These are phyloP conservation scores for Lucilia sericata DNA, from an alignment of 1,140 invertebrate species.

Conservation along the genomic window DNA sequence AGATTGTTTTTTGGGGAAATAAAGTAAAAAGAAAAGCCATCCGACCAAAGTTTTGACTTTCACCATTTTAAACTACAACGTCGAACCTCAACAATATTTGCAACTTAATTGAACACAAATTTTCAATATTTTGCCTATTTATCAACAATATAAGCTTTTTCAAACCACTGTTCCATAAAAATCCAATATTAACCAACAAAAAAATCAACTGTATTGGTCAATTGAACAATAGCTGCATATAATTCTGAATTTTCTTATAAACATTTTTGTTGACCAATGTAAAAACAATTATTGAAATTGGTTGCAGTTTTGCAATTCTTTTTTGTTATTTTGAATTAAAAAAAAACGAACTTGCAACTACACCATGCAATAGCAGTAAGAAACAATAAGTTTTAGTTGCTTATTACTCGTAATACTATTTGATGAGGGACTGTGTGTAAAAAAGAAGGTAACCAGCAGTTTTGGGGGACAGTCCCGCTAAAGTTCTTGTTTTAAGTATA, in stretches of 20 bases:
- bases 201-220: background rate
- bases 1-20: no score
- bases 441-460: background rate
- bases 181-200: background rate
- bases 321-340: background rate
- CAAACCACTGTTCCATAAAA: background rate
- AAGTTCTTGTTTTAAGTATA: no score
- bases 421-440: conserved; percentile 15
- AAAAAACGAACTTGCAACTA: background rate
- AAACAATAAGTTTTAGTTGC: background rate
- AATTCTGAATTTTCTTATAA: background rate
- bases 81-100: no score
- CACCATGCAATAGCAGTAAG: background rate
- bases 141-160: background rate
- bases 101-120: no score
- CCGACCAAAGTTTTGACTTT: no score
- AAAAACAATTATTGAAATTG: conserved; percentile 39
- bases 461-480: no score
- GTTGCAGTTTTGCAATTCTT: conserved; percentile 27
- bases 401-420: conserved; percentile 14
- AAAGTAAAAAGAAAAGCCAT: no score
- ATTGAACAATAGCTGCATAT: conserved; percentile 35
- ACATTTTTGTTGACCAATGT: background rate
- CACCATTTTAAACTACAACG: no score
- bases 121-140: no score